Conservation (phyloP, 2,888 invertebrate genomes). For the Nephrotoma appendiculata region DNA sequence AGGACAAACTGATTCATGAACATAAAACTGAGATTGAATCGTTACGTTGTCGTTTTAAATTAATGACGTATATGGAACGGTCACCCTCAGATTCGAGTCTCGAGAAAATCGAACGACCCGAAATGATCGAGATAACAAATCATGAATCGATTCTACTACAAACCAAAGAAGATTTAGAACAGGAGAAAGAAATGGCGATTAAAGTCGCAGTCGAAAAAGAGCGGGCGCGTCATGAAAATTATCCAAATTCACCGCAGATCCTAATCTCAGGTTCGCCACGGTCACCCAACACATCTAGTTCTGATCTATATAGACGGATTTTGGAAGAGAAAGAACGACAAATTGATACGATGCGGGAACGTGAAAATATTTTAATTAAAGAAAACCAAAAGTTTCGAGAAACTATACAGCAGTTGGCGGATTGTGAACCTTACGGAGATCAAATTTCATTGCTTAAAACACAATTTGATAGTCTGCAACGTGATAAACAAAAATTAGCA, state of each 20-base stretch:
- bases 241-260: neutral
- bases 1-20: constrained; percentile 52
- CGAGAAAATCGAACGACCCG: constrained; percentile 57
- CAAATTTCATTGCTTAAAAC: constrained; percentile 32
- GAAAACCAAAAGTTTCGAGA: constrained; percentile 53
- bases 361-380: constrained; percentile 42
- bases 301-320: constrained; percentile 48
- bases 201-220: constrained; percentile 37
- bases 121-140: constrained; percentile 44
- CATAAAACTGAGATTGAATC: constrained; percentile 68
- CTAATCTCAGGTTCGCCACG: constrained; percentile 6
- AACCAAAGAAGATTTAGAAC: constrained; percentile 48
- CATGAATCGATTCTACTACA: constrained; percentile 54
- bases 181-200: constrained; percentile 41
- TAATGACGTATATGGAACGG: constrained; percentile 62
- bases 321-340: constrained; percentile 57
- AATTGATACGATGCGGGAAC: constrained; percentile 46
- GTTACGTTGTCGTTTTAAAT: constrained; percentile 54
- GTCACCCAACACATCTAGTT: constrained; percentile 32
- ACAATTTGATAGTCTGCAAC: constrained; percentile 35
- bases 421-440: constrained; percentile 43
- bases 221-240: constrained; percentile 25
- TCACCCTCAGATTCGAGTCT: constrained; percentile 65
- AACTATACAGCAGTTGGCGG: constrained; percentile 51
- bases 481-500: constrained; percentile 34